A percentile compares a stretch with the other conserved stretches of the same genome.
phyloP scores from a whole-genome alignment of 2,113 vertebrate genomes.

The Synchiropus splendidus region DNA sequence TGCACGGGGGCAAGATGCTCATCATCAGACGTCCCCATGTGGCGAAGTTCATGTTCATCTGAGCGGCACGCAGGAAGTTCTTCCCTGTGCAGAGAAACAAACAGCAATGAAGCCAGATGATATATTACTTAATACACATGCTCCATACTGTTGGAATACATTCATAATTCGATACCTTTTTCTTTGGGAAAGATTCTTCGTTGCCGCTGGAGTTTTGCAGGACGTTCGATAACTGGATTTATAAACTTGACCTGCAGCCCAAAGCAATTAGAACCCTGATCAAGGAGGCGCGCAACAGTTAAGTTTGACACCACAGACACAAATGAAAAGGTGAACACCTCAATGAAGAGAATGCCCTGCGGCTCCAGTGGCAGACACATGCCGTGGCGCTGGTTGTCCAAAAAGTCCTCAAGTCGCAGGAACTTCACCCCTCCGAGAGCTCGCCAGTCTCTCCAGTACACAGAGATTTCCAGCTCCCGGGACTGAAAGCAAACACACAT shows the following conservation, averaged over 20 bases:
- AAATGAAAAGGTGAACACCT: conserved; percentile 58
- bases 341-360: conserved; percentile 73
- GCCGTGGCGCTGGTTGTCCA: conserved; percentile 57
- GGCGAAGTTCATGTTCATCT: conserved; percentile 95
- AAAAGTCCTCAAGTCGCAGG: conserved; percentile 78
- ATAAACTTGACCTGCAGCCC: conserved; percentile 68
- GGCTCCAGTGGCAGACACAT: conserved; percentile 74
- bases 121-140: too few relatives aligned
- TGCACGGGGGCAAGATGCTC: conserved; percentile 85
- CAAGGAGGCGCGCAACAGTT: too few relatives aligned
- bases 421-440: conserved; percentile 78
- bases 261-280: too few relatives aligned
- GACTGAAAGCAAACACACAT: conserved; percentile 59
- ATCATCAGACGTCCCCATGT: conserved; percentile 95
- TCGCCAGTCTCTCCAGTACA: conserved; percentile 74
- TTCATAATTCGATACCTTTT: conserved; percentile 75
- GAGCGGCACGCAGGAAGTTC: conserved; percentile 87
- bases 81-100: conserved; percentile 66
- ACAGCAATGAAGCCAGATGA: background rate
- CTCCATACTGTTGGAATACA: too few relatives aligned
- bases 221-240: conserved; percentile 79
- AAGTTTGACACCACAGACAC: too few relatives aligned
- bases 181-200: conserved; percentile 88
- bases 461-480: conserved; percentile 78
- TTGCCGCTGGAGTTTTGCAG: conserved; percentile 83